Percentiles rank a stretch among this genome's conserved stretches.
Evolutionary conservation across 92 coral and sea anemone genomes (phyloP).

Genomic region (Siderastrea radians): DNA sequence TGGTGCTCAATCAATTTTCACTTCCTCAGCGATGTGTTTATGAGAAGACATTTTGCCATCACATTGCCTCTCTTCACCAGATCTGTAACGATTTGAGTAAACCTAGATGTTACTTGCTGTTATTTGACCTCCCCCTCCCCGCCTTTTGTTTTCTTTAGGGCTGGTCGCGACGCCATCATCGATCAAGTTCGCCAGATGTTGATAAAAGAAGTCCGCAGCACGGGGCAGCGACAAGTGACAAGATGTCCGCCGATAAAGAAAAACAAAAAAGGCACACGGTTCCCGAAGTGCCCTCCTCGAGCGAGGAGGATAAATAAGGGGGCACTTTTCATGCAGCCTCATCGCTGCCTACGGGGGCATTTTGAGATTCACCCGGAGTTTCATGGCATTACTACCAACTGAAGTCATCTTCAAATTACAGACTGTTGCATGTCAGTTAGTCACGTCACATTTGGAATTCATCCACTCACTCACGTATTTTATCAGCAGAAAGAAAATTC

Average conservation of each 20-base stretch:
- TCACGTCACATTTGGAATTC: neutral
- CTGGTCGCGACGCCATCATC: conserved; percentile 49
- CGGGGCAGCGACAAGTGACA: conserved; percentile 13
- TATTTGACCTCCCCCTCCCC: too few species aligned
- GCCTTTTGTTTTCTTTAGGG: conserved; percentile 18
- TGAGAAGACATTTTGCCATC: too few species aligned
- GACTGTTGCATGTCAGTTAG: neutral
- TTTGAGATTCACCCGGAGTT: conserved; percentile 98
- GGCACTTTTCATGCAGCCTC: conserved; percentile 95
- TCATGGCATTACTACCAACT: conserved; percentile 3
- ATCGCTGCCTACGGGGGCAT: conserved; percentile 76
- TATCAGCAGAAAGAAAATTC: too few species aligned
- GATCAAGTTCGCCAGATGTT: conserved; percentile 59
- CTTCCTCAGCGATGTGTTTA: too few species aligned
- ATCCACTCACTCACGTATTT: too few species aligned
- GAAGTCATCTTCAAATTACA: neutral
- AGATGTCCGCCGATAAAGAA: neutral
- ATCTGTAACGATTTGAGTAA: neutral
- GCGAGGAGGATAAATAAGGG: conserved; percentile 73
- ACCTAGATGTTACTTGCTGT: neutral
- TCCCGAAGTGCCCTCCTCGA: conserved; percentile 15
- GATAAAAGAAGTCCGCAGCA: conserved; percentile 16
- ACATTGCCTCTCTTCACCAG: too few species aligned
- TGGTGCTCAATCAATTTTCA: too few species aligned
- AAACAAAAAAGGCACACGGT: neutral